Conservation (phyloP, 2,888 invertebrate genomes). For the Reticulitermes lucifugus region DNA sequence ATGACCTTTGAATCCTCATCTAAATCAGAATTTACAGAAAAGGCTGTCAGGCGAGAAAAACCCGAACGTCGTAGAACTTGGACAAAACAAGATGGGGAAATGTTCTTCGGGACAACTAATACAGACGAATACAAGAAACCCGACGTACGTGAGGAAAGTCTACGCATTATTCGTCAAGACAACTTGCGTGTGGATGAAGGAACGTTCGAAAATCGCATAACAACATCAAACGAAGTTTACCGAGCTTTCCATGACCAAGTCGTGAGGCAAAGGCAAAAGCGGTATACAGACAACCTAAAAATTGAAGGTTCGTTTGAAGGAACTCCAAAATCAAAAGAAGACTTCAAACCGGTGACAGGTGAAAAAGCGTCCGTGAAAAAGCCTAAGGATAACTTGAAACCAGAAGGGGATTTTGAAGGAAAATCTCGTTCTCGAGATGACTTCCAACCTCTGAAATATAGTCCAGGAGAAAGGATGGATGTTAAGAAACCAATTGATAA, state of each 20-base stretch:
- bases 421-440: conserved; percentile 11
- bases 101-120: conserved; percentile 73
- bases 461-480: conserved; percentile 67
- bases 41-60: conserved; percentile 69
- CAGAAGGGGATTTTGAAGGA: conserved; percentile 66
- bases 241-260: conserved; percentile 12
- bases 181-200: conserved; percentile 46
- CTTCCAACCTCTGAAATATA: conserved; percentile 51
- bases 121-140: conserved; percentile 64
- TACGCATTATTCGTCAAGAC: conserved; percentile 32
- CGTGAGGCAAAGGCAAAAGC: conserved; percentile 51
- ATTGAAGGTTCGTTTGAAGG: conserved; percentile 65
- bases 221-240: conserved; percentile 42
- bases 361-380: conserved; percentile 40
- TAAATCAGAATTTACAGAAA: conserved; percentile 73
- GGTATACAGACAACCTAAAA: conserved; percentile 55
- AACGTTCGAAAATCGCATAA: conserved; percentile 18
- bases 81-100: conserved; percentile 80
- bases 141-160: background rate
- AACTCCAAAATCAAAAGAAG: conserved; percentile 33
- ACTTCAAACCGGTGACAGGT: conserved; percentile 31
- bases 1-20: conserved; percentile 76
- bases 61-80: conserved; percentile 74
- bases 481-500: conserved; percentile 69
- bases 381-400: conserved; percentile 64